Base-by-base conservation (phyloP, 2,797 vertebrate species). In the Sebastes hubbsi region DNA sequence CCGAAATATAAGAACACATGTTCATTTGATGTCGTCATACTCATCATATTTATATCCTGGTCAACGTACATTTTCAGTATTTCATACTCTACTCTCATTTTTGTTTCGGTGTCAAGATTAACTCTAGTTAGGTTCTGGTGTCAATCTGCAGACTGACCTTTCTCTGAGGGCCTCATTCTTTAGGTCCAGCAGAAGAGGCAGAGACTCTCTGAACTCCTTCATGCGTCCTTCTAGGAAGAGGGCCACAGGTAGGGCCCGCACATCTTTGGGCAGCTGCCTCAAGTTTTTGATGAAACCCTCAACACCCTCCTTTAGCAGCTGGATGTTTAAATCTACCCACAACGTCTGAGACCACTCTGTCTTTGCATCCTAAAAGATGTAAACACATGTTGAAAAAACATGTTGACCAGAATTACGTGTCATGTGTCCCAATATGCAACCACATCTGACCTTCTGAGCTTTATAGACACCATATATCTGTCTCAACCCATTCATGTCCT, bases 101-200 rank as follows among this genome's bases (percentile, higher is more conserved):
- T 46, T 24, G 46, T 77, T 67, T 66, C 1, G 11, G 20, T 72
- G 24, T 36, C 24, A 59, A 16, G 12, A 72, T 78, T 27, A n/a
- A 46, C 68, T 59, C 9, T 3, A n/a, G 32, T 58, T n/a, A 61
- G 8, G 8, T 59, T 73, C 32, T 80, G 24, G 54, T 36, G 52
- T 27, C 4, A 25, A 62, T 94, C 6, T 49, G 24, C 46, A 61
- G 24, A 78, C 86, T 64, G 69, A 98, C 98, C 98, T 97, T 73
- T 98, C 97, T 94, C 97, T 96, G 32, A 99, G 93, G 5, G 98
- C 97, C 81, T 99, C 97, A 0, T 98, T 97, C 89, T 99, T 99
- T 80, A 99, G 89, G 89, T 99, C 98, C 27, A 98, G 93, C 55
- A 99, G 91, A 63, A 99, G 93, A 32, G 98, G 98, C 34, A 99